Conservation (phyloP, 2,113 vertebrate species). For the Acanthisitta chloris region DNA sequence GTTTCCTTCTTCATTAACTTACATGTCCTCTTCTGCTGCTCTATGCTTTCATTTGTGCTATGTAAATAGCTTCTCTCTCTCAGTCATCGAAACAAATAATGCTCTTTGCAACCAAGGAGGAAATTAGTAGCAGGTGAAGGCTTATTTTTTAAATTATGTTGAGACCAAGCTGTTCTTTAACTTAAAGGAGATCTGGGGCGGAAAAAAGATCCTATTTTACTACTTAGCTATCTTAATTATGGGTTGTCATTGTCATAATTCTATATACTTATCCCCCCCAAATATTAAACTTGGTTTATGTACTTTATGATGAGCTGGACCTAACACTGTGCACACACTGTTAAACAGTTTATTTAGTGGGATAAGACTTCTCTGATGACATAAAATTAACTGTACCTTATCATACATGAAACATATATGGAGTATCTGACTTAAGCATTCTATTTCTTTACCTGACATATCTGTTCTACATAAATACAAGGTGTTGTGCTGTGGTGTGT, state of each 20-base stretch:
- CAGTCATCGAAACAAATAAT: conserved; percentile 59
- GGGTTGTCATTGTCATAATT: conserved; percentile 22
- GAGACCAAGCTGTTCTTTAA: conserved; percentile 60
- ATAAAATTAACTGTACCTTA: background rate
- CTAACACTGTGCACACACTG: background rate
- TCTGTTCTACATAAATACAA: background rate
- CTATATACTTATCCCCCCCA: background rate
- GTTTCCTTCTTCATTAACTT: conserved; percentile 70
- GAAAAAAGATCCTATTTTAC: background rate
- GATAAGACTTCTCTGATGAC: background rate
- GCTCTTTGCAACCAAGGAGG: conserved; percentile 55
- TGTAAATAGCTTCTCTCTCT: conserved; percentile 63
- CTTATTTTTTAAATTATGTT: conserved; percentile 48
- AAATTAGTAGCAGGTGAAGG: conserved; percentile 65
- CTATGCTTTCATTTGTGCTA: conserved; percentile 60
- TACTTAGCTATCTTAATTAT: conserved; percentile 9
- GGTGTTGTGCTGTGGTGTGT: background rate
- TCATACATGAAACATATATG: background rate
- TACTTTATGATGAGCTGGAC: background rate
- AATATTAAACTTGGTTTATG: background rate
- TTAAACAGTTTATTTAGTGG: background rate
- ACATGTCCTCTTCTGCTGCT: conserved; percentile 66
- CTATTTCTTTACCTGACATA: background rate
- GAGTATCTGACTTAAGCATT: background rate
- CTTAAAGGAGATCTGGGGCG: background rate